These are phyloP conservation scores for Daktulosphaira vitifoliae DNA, from an alignment of 1,140 invertebrate genomes.

Conservation along the genomic window DNA sequence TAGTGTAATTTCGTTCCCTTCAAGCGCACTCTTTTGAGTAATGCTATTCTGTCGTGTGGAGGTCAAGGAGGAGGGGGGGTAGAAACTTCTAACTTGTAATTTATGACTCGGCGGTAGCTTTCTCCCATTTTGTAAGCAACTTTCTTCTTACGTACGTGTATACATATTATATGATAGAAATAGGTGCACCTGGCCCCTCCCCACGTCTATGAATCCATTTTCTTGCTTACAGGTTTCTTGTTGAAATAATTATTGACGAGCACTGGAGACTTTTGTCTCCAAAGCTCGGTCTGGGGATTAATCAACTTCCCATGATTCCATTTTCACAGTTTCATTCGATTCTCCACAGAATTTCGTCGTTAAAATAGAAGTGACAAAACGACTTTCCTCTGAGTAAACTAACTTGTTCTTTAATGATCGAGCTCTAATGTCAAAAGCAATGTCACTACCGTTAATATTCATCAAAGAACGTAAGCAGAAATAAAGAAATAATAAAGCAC, in stretches of 20 bases:
- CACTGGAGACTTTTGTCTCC: constrained; percentile 31
- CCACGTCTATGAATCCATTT: neutral
- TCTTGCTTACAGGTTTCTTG: constrained; percentile 13
- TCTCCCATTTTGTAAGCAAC: constrained; percentile 28
- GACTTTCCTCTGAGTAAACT: neutral
- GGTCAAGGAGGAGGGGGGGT: neutral
- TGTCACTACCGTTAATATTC: too few relatives aligned
- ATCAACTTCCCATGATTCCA: neutral
- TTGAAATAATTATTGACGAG: constrained; percentile 33
- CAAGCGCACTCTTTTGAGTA: constrained; percentile 32
- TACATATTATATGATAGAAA: too few relatives aligned
- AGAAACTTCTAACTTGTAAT: constrained; percentile 32
- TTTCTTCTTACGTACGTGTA: constrained; percentile 6
- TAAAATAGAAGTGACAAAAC: constrained; percentile 20
- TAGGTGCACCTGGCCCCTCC: too few relatives aligned
- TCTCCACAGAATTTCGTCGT: neutral
- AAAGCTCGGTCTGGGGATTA: constrained; percentile 18
- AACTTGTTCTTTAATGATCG: constrained; percentile 1
- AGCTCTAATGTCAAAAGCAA: constrained; percentile 1
- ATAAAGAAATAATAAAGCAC: too few relatives aligned
- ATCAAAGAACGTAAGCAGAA: too few relatives aligned
- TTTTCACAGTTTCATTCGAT: neutral
- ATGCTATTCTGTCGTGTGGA: constrained; percentile 12
- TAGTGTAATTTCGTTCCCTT: constrained; percentile 29
- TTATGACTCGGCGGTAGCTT: constrained; percentile 23